Evolutionary conservation across 2,888 invertebrate species (phyloP), one percentile per base, ranked within the genome.

Genomic region (Merodon equestris): DNA sequence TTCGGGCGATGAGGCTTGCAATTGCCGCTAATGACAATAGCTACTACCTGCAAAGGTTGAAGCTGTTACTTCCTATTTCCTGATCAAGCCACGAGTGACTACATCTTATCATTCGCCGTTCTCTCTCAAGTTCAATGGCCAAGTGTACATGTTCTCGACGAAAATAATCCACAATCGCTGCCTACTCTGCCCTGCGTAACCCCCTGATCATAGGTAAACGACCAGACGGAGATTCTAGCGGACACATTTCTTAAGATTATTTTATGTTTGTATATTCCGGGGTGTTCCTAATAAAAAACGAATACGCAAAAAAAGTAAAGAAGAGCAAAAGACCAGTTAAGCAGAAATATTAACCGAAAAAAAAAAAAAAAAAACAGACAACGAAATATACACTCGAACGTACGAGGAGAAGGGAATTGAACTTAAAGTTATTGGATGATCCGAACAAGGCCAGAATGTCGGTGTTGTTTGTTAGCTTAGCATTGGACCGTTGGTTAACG

Each of bases 371-470:
- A n/a, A 40, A 40, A 10, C 40, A 27, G 27, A 27, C 27, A 27
- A n/a, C n/a, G n/a, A n/a, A n/a, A 27, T 27, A 27, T 27, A 27
- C 27, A 51, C 27, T 14, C n/a, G 19, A 50, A 60, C 50, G 17
- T 17, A 47, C 2, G 13, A 9, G 13, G 34, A 27, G 27, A 71
- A 79, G 79, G 79, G 79, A 79, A 79, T 74, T 79, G 79, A 79
- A 79, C 79, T 74, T 74, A 54, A 74, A 68, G 74, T 74, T 79
- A 79, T 79, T 63, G 79, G 74, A 79, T 70, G 74, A 79, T 70
- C 64, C 18, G 74, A 51, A 70, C 79, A 79, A 79, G 79, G 79
- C 77, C 73, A 77, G 57, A 77, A 56, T 57, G 71, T 50, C 51
- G 71, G 63, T 27, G 27, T 50, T 58, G 68, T 61, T 74, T 79